Percentiles rank a stretch among this genome's conserved stretches.
Conservation (phyloP, 2,888 invertebrate species). For the Malthinus seriepunctatus region DNA sequence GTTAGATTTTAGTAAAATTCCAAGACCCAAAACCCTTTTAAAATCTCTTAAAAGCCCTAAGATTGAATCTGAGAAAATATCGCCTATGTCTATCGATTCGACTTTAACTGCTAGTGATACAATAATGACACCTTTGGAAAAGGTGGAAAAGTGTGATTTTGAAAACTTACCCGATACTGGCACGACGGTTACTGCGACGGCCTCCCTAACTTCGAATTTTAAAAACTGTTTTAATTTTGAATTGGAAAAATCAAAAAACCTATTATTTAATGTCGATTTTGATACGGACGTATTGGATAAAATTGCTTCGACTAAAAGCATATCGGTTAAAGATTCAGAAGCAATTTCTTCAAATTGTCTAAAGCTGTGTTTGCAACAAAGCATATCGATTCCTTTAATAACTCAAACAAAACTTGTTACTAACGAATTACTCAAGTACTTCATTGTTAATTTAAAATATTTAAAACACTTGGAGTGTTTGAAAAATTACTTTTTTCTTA, state of each 20-base stretch:
- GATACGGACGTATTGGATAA: neutral
- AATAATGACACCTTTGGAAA: constrained; percentile 31
- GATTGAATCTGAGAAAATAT: constrained; percentile 38
- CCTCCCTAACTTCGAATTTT: constrained; percentile 55
- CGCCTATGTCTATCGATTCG: constrained; percentile 52
- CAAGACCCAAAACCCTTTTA: constrained; percentile 13
- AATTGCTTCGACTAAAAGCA: constrained; percentile 40
- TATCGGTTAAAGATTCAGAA: constrained; percentile 52
- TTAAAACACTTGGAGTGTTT: constrained; percentile 73
- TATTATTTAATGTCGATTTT: neutral
- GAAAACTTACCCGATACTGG: constrained; percentile 5
- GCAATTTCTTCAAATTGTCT: constrained; percentile 43
- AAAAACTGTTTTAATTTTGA: constrained; percentile 51
- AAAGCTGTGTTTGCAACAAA: constrained; percentile 46
- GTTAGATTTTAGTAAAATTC: constrained; percentile 39
- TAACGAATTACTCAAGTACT: constrained; percentile 71
- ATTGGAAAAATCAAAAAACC: constrained; percentile 6
- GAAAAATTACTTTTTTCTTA: constrained; percentile 76
- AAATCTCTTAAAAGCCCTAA: constrained; percentile 32
- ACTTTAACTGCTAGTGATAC: constrained; percentile 41
- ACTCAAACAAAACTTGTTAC: constrained; percentile 72
- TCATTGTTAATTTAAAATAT: constrained; percentile 67
- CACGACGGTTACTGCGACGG: constrained; percentile 50
- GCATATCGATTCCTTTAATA: constrained; percentile 67
- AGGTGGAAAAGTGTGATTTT: constrained; percentile 18